Conservation (phyloP, 2,113 vertebrate genomes). For the Indri indri region DNA sequence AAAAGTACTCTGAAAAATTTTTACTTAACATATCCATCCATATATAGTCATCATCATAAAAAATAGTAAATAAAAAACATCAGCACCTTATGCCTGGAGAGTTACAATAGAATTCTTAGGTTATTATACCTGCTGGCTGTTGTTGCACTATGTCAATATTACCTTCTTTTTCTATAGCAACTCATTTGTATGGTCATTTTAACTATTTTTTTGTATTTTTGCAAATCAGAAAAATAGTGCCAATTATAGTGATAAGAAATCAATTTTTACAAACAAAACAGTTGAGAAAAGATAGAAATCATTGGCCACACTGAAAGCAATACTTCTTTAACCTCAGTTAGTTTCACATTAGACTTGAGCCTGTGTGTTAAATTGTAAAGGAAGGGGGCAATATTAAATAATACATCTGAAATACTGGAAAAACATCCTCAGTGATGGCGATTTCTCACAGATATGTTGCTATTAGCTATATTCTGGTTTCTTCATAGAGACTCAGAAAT, state of each 20-base stretch:
- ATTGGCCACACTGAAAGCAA: background rate
- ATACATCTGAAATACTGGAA: background rate
- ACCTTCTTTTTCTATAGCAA: background rate
- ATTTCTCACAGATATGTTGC: background rate
- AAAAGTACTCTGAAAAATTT: background rate
- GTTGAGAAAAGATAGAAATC: background rate
- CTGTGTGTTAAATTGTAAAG: background rate
- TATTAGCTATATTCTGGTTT: background rate
- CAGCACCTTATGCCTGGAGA: background rate
- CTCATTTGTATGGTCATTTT: background rate
- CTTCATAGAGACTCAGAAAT: background rate
- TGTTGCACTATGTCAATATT: background rate
- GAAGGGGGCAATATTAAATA: background rate
- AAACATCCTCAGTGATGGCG: background rate
- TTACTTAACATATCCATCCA: background rate
- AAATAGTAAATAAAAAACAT: background rate
- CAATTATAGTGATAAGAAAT: background rate
- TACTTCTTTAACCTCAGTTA: background rate
- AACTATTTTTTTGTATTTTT: background rate
- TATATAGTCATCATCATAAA: background rate
- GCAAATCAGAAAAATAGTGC: background rate
- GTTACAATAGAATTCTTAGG: background rate
- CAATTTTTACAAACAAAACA: conserved; percentile 4
- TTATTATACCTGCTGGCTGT: background rate
- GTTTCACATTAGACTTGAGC: background rate